A percentile compares a stretch with the other conserved stretches of the same genome.
Conservation (phyloP, 1,140 invertebrate genomes). For the Vanessa tameamea region DNA sequence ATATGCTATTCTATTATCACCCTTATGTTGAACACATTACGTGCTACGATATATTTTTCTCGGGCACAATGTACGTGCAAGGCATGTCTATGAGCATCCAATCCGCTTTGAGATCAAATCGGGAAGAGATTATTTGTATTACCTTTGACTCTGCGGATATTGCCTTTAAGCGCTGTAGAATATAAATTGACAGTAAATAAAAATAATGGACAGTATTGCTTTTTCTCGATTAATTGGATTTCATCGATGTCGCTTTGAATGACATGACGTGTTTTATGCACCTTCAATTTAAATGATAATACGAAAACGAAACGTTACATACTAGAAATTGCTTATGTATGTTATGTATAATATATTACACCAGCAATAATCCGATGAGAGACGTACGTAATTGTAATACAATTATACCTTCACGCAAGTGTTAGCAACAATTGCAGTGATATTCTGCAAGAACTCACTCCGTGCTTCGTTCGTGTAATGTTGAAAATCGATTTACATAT, state of each 20-base stretch:
- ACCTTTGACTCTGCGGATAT: not conserved
- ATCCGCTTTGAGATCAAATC: conserved; percentile 10
- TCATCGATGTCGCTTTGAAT: not conserved
- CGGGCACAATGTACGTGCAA: conserved; percentile 4
- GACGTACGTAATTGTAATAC: no score
- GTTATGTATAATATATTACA: no score
- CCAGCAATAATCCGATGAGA: no score
- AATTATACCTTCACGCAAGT: no score
- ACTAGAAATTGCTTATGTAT: no score
- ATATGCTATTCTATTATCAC: not conserved
- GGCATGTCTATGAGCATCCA: not conserved
- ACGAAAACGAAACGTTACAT: no score
- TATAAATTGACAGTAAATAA: conserved; percentile 13
- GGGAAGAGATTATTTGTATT: conserved; percentile 19
- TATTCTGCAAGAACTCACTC: no score
- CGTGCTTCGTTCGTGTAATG: no score
- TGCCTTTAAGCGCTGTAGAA: not conserved
- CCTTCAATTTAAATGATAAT: no score
- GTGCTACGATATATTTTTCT: not conserved
- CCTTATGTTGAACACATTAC: not conserved
- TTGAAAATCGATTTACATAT: no score
- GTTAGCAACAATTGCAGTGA: no score
- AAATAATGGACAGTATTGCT: not conserved
- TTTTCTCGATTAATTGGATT: not conserved
- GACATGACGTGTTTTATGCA: no score